Percentiles rank a stretch among this genome's conserved stretches.
phyloP scores from a whole-genome alignment of 2,113 vertebrate species.

The Eublepharis macularius region DNA sequence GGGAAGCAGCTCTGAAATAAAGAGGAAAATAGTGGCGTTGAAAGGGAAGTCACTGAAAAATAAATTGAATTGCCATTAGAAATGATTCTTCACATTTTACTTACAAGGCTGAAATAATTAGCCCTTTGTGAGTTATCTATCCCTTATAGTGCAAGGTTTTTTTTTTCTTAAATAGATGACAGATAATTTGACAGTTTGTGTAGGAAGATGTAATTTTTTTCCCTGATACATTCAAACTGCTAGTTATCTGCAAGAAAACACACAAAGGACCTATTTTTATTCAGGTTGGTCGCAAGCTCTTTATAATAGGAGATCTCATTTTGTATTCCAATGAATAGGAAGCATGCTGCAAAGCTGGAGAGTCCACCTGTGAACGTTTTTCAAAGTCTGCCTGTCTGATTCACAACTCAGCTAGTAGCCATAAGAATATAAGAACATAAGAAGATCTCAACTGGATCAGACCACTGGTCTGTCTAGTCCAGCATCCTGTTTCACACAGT shows the following conservation, averaged over 20 bases:
- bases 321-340: not conserved
- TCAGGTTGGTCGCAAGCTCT: not conserved
- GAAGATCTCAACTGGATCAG: too few species aligned
- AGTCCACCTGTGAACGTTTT: too few species aligned
- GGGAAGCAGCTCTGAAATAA: slow-evolving; percentile 10
- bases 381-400: not conserved
- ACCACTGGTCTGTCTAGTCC: too few species aligned
- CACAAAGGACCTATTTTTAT: slow-evolving; percentile 27
- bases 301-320: not conserved
- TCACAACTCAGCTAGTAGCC: not conserved
- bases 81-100: slow-evolving; percentile 35
- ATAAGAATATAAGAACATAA: too few species aligned
- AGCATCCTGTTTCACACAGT: too few species aligned
- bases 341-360: not conserved
- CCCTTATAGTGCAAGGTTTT: slow-evolving; percentile 11
- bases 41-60: slow-evolving; percentile 40
- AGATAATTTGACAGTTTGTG: slow-evolving; percentile 25
- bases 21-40: slow-evolving; percentile 14
- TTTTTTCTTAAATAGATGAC: slow-evolving; percentile 42
- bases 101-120: slow-evolving; percentile 40
- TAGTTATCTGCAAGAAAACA: slow-evolving; percentile 13
- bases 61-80: slow-evolving; percentile 25
- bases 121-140: not conserved
- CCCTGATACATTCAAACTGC: slow-evolving; percentile 17
- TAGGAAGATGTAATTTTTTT: not conserved